Evolutionary conservation across 2,797 vertebrate species (phyloP), one percentile per base, ranked within the genome.

Genomic region (Liasis olivaceus): DNA sequence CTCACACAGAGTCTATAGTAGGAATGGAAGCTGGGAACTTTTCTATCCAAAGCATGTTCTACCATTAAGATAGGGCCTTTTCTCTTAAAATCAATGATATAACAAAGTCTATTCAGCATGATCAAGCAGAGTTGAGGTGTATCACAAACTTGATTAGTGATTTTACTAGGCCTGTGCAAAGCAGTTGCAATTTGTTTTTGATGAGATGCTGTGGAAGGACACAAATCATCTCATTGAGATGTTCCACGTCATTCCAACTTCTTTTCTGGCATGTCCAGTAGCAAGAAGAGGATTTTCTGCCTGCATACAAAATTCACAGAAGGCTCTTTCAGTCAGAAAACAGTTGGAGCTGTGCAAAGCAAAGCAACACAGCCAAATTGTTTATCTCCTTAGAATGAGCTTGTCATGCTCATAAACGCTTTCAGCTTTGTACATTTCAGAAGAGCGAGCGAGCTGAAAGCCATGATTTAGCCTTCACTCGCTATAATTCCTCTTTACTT

Each of bases 371-470:
- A 81, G 36, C 72, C 72, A 47, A 81, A 81, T 47, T 81, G 72
- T 81, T 81, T 81, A 81, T 81, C 72, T 81, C 72, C 42, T 47
- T 42, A 9, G 36, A 81, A 81, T 24, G 72, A 81, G 72, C 72
- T 24, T 81, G 36, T 28, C 14, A 26, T 28, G 59, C 8, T 20
- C 60, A 51, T 89, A 93, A 85, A 92, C 93, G 42, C 42, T 42
- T 96, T 26, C 28, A 60, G 28, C 31, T 22, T 63, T 60, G 15
- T 64, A 31, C 54, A 87, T 94, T 89, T 92, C 92, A 93, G 81
- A 59, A 89, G 89, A 93, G 86, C 56, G 64, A 85, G 91, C 95
- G 87, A 51, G 36, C 51, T 6, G 89, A 87, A 93, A 93, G 81
- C 24, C 92, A 62, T 59, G 88, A 20, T 91, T 24, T 87, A 20